phyloP scores from a whole-genome alignment of 2,888 invertebrate genomes.

The Blastobasis adustella region DNA sequence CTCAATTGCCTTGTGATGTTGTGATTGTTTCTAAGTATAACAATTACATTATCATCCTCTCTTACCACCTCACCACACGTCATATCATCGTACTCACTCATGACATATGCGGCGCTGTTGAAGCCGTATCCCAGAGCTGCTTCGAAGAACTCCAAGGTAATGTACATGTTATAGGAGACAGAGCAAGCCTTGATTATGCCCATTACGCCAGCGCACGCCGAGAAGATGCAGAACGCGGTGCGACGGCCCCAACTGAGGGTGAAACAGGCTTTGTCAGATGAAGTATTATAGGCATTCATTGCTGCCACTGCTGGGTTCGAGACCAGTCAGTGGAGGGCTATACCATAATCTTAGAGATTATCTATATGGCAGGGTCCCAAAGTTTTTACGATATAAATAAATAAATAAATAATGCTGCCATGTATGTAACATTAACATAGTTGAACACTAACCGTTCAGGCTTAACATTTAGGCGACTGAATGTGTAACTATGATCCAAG shows the following conservation, averaged over 20 bases:
- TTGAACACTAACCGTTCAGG: too few relatives aligned
- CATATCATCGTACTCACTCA: constrained; percentile 32
- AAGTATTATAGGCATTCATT: too few relatives aligned
- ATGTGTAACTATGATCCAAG: too few relatives aligned
- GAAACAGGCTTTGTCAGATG: not conserved
- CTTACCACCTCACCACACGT: not conserved
- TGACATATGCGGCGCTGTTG: constrained; percentile 68
- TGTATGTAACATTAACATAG: too few relatives aligned
- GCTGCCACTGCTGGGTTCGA: too few relatives aligned
- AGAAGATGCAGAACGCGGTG: constrained; percentile 66
- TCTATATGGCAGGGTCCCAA: too few relatives aligned
- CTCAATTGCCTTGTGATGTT: not conserved
- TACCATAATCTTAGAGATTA: too few relatives aligned
- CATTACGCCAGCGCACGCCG: constrained; percentile 58
- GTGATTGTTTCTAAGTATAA: not conserved
- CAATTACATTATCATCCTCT: too few relatives aligned
- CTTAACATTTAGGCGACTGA: too few relatives aligned
- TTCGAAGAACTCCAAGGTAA: constrained; percentile 73
- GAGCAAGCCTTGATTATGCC: constrained; percentile 72
- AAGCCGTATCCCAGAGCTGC: constrained; percentile 73
- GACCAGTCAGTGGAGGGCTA: too few relatives aligned
- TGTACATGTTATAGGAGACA: constrained; percentile 69
- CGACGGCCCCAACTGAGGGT: constrained; percentile 67
- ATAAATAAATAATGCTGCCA: too few relatives aligned
- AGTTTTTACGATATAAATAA: too few relatives aligned